Base-by-base conservation (phyloP, 2,888 invertebrate species). In the Xylota segnis region DNA sequence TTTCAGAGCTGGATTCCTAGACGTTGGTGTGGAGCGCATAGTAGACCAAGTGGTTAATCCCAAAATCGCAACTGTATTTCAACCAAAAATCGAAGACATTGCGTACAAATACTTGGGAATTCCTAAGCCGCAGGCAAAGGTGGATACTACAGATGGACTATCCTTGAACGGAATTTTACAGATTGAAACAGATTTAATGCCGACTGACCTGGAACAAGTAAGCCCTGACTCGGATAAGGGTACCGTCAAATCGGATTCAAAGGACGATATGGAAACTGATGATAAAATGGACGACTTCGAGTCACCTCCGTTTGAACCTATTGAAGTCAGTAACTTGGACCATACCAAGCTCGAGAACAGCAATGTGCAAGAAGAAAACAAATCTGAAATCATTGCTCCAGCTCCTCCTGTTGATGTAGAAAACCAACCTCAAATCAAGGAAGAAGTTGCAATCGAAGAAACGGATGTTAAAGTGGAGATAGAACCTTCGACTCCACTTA, bases 31-130 rank as follows among this genome's bases (percentile, higher is more conserved):
- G 2, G 98, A 98, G 91, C 95, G 98, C 88, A 98, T 99, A 87
- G 98, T 98, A 0, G 98, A 98, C 91, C 98, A 99, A 93, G 98
- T 98, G 0, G 97, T 98, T 0, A 97, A 98, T 92, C 97, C 98
- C 0, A 98, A 98, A 93, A 96, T 98, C 6, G 95, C 95, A 87
- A 95, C 96, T 2, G 95, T 97, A 10, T 97, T 98, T 91, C 95
- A 97, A 90, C 97, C 98, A 0, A 96, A 97, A 94, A 96, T 98
- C 7, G 97, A 98, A 92, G 97, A 97, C 89, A 95, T 97, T 14
- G 96, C 98, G 0, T 98, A 97, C 90, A 96, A 96, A 91, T 96
- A 95, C 91, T 93, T 98, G 54, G 97, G 97, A 0, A 94, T 98
- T 63, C 95, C 96, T 72, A 94, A 95, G 88, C 96, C 96, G 47